phyloP scores from a whole-genome alignment of 1,140 invertebrate genomes.

The Zaprionus davidi region DNA sequence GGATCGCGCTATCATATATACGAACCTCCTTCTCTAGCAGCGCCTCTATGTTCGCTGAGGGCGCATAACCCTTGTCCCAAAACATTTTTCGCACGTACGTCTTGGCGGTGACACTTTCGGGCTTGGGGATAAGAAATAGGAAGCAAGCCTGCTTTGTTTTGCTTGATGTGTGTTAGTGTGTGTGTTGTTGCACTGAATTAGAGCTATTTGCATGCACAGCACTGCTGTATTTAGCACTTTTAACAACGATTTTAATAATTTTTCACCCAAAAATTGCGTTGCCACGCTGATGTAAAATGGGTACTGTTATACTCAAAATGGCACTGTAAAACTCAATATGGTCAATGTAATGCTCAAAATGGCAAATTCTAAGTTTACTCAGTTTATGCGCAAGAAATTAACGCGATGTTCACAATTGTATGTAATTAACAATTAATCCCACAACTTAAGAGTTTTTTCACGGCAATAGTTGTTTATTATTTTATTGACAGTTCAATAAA shows the following conservation, averaged over 20 bases:
- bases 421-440: background rate
- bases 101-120: constrained; percentile 80
- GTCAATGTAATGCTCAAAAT: constrained; percentile 14
- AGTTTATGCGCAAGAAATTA: constrained; percentile 1
- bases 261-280: constrained; percentile 58
- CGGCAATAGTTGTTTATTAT: background rate
- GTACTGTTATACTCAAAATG: constrained; percentile 44
- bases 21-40: constrained; percentile 90
- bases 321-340: constrained; percentile 34
- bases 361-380: background rate
- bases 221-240: constrained; percentile 44
- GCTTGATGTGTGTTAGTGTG: constrained; percentile 17
- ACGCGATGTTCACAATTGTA: background rate
- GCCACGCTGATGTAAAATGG: constrained; percentile 56
- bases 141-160: constrained; percentile 46
- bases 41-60: constrained; percentile 90
- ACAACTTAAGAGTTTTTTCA: background rate
- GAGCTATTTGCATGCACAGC: constrained; percentile 39
- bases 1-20: constrained; percentile 24
- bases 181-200: constrained; percentile 29
- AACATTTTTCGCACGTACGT: constrained; percentile 88
- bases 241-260: constrained; percentile 56
- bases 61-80: constrained; percentile 91
- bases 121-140: constrained; percentile 61
- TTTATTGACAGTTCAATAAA: background rate